Base-by-base conservation (phyloP, 2,888 invertebrate genomes). In the Zonitis immaculata region DNA sequence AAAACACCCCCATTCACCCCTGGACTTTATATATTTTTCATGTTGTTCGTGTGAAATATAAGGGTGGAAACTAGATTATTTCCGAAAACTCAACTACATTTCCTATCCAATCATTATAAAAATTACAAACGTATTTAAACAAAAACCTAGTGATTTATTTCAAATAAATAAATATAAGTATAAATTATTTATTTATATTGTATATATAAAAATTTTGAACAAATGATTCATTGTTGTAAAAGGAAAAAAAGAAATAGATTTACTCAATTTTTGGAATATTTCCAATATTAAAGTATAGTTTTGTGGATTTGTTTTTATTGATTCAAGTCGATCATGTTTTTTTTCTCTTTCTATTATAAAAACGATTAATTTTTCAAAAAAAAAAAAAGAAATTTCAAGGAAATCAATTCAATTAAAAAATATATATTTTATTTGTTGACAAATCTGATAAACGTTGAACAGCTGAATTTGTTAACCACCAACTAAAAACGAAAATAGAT, bases 381-480 rank as follows among this genome's bases (percentile, higher is more conserved):
- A n/a, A n/a, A n/a, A n/a, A n/a, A n/a, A n/a, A n/a, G n/a, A n/a
- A n/a, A 2, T 11, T 18, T 16, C 1, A 9, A 18, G 39, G 20
- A 39, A 39, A 39, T 18, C 18, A 39, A 26, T 1, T 39, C 20
- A 20, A 39, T 22, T 22, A 22, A 22, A 22, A 22, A 22, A 22
- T 22, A 26, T 7, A 18, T 39, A 18, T 39, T 39, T 9, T 39
- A 16, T 39, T 20, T 39, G 39, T 39, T 39, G 39, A 39, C 20
- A 39, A 43, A 61, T 51, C 60, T 65, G 66, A 67, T 67, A 60
- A 63, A 67, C 63, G 62, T 49, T 53, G 62, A 65, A 66, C 68
- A 69, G 68, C 66, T 69, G 65, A 61, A 61, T 50, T 56, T 65
- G 63, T 60, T 61, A 64, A 62, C 61, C 60, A 61, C 58, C 57